Conservation (phyloP, 2,888 invertebrate genomes). For the Spilosoma lubricipeda region DNA sequence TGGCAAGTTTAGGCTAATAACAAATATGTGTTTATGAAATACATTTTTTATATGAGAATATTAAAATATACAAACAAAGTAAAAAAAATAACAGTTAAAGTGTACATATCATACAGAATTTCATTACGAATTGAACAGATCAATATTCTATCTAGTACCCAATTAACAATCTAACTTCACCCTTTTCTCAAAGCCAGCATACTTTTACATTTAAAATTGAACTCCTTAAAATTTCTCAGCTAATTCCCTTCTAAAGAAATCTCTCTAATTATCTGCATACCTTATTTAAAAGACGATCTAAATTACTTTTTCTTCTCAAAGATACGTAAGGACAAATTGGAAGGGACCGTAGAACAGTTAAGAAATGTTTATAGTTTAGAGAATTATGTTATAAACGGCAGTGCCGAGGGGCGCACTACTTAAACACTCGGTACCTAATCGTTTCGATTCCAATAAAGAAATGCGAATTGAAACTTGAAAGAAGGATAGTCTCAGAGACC, state of each 20-base stretch:
- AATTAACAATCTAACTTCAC: conserved; percentile 1
- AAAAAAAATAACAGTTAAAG: not conserved
- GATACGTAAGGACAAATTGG: conserved; percentile 37
- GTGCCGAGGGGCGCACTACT: conserved; percentile 56
- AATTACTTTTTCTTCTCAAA: conserved; percentile 39
- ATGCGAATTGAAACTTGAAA: conserved; percentile 77
- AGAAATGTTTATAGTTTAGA: conserved; percentile 46
- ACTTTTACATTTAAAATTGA: conserved; percentile 20
- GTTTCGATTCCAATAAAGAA: conserved; percentile 74
- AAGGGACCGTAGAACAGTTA: conserved; percentile 36
- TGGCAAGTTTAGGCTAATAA: not conserved
- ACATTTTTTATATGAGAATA: too few species aligned
- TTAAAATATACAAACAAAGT: not conserved
- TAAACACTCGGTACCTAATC: conserved; percentile 62
- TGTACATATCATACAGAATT: not conserved
- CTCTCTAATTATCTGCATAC: conserved; percentile 43
- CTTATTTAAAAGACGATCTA: conserved; percentile 37
- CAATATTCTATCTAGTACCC: not conserved
- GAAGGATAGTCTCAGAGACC: conserved; percentile 70
- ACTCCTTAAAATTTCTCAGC: conserved; percentile 23
- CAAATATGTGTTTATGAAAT: not conserved
- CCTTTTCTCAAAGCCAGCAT: conserved; percentile 20
- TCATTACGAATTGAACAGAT: not conserved
- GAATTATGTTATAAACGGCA: conserved; percentile 46
- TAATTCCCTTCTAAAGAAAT: conserved; percentile 34